Base-by-base conservation (phyloP, 2,888 invertebrate genomes). In the Phania funesta region DNA sequence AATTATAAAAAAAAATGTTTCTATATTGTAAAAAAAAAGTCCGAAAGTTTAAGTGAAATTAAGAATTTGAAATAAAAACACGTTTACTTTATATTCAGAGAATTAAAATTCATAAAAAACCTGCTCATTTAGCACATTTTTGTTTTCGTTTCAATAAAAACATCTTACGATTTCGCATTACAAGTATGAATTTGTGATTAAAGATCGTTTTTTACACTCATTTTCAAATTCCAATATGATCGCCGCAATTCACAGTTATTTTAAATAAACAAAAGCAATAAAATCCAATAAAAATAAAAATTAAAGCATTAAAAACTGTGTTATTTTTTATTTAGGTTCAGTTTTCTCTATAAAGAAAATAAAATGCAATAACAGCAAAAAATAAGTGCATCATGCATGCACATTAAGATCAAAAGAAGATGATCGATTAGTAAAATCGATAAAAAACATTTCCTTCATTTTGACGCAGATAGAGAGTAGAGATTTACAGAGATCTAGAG, bases 181-280 rank as follows among this genome's bases (percentile, higher is more conserved):
- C 20, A 26, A 38, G 32, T 24, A 58, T 16, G 22, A 32, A 46
- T 64, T 73, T 50, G 16, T 32, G 58, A n/a, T 24, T 67, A 22
- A 38, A 58, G 38, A 65, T 67, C 6, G 50, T 76, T 52, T 67
- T 8, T 4, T 20, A 35, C 38, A 70, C 11, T 50, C 52, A 38
- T 62, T 9, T 73, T 64, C 38, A 1, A 50, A 16, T 48, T 13
- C 54, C 35, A 71, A 52, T 65, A 50, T 82, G 80, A 80, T 73
- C 82, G 78, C 76, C 82, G 78, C 83, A 83, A 78, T 84, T 65
- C 48, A 70, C 60, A 52, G 75, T 70, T 9, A 46, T 73, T 71
- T 41, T 44, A n/a, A 56, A 73, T 32, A 62, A 71, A 29, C 54
- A 48, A n/a, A 20, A 48, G 41, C 38, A 56, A 46, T 9, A 52